phyloP scores from a whole-genome alignment of 1,140 invertebrate species.

The Lordiphosa clarofinis region DNA sequence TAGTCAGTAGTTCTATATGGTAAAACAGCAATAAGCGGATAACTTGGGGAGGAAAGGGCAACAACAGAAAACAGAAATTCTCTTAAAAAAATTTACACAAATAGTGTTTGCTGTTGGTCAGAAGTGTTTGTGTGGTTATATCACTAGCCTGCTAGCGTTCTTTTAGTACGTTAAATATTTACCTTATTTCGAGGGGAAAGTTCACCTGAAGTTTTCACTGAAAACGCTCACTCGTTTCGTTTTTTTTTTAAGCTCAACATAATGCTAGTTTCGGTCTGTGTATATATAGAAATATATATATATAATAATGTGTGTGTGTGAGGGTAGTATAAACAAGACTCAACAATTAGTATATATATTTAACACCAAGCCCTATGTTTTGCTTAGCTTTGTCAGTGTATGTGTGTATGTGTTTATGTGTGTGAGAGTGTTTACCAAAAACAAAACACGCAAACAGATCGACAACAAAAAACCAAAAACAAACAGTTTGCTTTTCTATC shows the following conservation, averaged over 20 bases:
- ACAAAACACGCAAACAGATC: slow-evolving; percentile 32
- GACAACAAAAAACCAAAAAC: slow-evolving; percentile 41
- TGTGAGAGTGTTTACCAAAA: slow-evolving; percentile 30
- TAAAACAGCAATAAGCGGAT: slow-evolving; percentile 61
- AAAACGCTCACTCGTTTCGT: slow-evolving; percentile 61
- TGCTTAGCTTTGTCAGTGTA: slow-evolving; percentile 17
- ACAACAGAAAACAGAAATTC: slow-evolving; percentile 64
- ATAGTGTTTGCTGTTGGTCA: slow-evolving; percentile 33
- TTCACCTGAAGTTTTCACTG: slow-evolving; percentile 71
- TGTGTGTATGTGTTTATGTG: slow-evolving; percentile 15
- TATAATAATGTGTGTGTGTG: slow-evolving; percentile 20
- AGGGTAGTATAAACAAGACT: slow-evolving; percentile 62
- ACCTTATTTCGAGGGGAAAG: slow-evolving; percentile 64
- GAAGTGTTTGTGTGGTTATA: slow-evolving; percentile 35
- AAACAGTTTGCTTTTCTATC: slow-evolving; percentile 25
- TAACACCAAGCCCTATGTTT: slow-evolving; percentile 12
- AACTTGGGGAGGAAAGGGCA: slow-evolving; percentile 21
- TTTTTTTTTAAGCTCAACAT: slow-evolving; percentile 51
- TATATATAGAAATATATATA: slow-evolving; percentile 20
- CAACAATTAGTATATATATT: slow-evolving; percentile 56
- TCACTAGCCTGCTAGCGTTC: slow-evolving; percentile 63
- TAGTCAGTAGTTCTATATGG: no score
- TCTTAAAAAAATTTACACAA: slow-evolving; percentile 37
- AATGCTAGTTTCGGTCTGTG: slow-evolving; percentile 50
- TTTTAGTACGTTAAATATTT: slow-evolving; percentile 62